Percentiles rank a stretch among this genome's conserved stretches.
These are phyloP conservation scores for Platerodrilus igneus DNA, from an alignment of 2,888 invertebrate species.

Conservation along the genomic window DNA sequence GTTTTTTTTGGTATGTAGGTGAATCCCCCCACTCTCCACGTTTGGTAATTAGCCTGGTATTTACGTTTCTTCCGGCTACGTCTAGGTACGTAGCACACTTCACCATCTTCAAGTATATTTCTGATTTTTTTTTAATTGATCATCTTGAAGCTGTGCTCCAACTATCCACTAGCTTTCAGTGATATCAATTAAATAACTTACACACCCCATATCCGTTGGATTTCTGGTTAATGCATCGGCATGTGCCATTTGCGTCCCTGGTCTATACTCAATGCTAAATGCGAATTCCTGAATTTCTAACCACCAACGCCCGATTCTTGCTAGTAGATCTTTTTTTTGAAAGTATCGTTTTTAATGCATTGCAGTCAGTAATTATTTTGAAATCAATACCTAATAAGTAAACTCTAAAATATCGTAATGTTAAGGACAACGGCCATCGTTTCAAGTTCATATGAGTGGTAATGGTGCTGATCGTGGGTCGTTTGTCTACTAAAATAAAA, in stretches of 20 bases:
- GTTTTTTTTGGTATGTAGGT: no score
- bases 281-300: conserved; percentile 34
- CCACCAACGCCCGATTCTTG: conserved; percentile 37
- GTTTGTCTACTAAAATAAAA: conserved; percentile 13
- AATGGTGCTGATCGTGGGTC: conserved; percentile 1
- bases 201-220: conserved; percentile 4
- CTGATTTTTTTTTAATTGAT: conserved; percentile 12
- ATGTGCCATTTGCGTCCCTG: conserved; percentile 34
- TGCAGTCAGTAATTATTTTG: conserved; percentile 29
- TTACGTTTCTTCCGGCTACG: no score
- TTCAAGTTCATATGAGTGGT: conserved; percentile 8
- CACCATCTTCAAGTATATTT: conserved; percentile 15
- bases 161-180: conserved; percentile 26
- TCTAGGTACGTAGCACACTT: no score
- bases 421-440: conserved; percentile 4
- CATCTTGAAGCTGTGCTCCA: conserved; percentile 27
- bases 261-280: conserved; percentile 32
- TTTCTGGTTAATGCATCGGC: conserved; percentile 32
- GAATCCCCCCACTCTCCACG: no score
- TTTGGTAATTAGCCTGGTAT: no score
- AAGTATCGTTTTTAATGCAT: conserved; percentile 24
- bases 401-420: conserved; percentile 2
- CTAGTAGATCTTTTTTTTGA: conserved; percentile 29
- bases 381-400: conserved; percentile 7
- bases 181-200: conserved; percentile 9